phyloP scores from a whole-genome alignment of 2,797 vertebrate species.

The Eulemur albifrons region DNA sequence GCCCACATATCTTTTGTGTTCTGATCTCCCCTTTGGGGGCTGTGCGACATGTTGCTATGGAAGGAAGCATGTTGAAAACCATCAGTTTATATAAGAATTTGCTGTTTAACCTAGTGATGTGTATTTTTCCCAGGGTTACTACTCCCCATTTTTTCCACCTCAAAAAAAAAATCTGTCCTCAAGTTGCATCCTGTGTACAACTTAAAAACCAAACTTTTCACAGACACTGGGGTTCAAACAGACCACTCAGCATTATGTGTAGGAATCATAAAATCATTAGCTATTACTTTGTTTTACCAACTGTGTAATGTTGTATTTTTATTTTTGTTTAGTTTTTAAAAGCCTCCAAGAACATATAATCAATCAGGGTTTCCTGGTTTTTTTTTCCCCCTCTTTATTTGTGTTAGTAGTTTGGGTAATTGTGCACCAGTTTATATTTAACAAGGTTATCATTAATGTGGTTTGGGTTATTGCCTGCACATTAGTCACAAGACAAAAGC shows the following conservation, averaged over 20 bases:
- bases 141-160: background rate
- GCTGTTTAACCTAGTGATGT: background rate
- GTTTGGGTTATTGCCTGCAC: slow-evolving; percentile 70
- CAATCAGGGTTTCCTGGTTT: slow-evolving; percentile 62
- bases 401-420: slow-evolving; percentile 79
- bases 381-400: slow-evolving; percentile 48
- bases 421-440: slow-evolving; percentile 79
- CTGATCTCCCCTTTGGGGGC: background rate
- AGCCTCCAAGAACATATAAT: slow-evolving; percentile 64
- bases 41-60: background rate
- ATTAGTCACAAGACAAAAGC: slow-evolving; percentile 50
- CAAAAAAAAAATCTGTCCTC: background rate
- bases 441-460: slow-evolving; percentile 78
- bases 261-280: slow-evolving; percentile 9
- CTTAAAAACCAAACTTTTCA: background rate
- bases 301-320: slow-evolving; percentile 51
- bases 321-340: slow-evolving; percentile 77
- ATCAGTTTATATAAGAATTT: background rate
- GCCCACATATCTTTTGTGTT: background rate
- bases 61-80: background rate
- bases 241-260: background rate
- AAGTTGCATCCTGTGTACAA: background rate
- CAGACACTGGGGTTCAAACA: background rate
- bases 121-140: background rate
- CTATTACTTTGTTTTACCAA: background rate